phyloP scores from a whole-genome alignment of 2,888 invertebrate genomes.

The Spodoptera littoralis region DNA sequence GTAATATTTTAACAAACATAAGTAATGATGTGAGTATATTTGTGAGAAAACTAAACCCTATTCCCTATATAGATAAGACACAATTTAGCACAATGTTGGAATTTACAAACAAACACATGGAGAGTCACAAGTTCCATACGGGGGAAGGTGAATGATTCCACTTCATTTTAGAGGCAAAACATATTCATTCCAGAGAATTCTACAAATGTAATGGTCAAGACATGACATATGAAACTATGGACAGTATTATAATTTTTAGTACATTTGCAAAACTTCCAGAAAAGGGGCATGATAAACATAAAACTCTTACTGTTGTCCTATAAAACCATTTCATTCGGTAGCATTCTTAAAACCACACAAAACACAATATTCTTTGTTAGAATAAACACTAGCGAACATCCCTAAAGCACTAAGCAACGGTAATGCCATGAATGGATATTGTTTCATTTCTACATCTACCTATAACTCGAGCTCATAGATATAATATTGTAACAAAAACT shows the following conservation, averaged over 20 bases:
- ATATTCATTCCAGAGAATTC: conserved; percentile 18
- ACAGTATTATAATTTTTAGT: background rate
- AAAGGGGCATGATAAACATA: background rate
- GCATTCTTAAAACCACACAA: conserved; percentile 44
- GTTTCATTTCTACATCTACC: conserved; percentile 40
- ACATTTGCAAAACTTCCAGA: conserved; percentile 15
- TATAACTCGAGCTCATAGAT: background rate
- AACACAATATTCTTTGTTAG: conserved; percentile 54
- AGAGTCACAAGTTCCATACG: conserved; percentile 10
- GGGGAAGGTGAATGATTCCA: background rate
- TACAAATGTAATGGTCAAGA: background rate
- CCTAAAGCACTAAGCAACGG: conserved; percentile 55
- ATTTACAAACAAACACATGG: conserved; percentile 38
- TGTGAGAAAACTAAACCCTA: background rate
- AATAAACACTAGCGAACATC: conserved; percentile 58
- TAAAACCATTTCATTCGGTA: conserved; percentile 27
- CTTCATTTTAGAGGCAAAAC: background rate
- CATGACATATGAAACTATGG: too few relatives aligned
- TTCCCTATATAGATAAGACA: conserved; percentile 4
- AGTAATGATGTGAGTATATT: background rate
- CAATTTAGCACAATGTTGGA: conserved; percentile 43
- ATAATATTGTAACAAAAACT: too few relatives aligned
- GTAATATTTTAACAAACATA: too few relatives aligned
- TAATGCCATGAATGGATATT: conserved; percentile 13
- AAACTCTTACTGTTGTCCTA: conserved; percentile 32